Conservation (phyloP, 1,140 invertebrate species). For the Pseudoatta argentina region DNA sequence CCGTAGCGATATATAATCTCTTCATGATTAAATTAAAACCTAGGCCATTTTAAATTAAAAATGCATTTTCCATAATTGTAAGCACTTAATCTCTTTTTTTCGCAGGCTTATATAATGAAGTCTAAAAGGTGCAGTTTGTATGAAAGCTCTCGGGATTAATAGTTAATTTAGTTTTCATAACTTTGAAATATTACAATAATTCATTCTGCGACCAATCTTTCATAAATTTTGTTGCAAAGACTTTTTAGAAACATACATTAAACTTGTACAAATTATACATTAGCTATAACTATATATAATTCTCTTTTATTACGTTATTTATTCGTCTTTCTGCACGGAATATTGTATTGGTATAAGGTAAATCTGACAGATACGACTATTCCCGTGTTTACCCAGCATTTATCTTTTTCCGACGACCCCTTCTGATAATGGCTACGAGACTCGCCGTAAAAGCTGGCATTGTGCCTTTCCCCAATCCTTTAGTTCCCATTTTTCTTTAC, state of each 20-base stretch:
- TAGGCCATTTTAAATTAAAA: background rate
- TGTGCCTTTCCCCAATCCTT: conserved; percentile 42
- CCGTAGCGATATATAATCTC: background rate
- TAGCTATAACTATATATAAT: background rate
- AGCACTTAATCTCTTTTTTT: background rate
- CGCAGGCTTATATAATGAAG: background rate
- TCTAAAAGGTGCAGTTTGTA: background rate
- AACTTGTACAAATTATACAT: background rate
- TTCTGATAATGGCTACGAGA: conserved; percentile 34
- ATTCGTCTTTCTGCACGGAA: background rate
- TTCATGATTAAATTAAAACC: background rate
- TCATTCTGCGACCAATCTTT: background rate
- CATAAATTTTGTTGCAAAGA: background rate
- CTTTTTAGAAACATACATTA: background rate
- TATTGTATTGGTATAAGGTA: background rate
- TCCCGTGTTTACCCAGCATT: conserved; percentile 42
- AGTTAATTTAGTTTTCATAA: background rate
- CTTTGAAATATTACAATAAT: background rate
- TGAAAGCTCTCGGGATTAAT: background rate
- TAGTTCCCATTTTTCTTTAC: conserved; percentile 35
- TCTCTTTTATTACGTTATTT: background rate
- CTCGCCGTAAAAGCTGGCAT: conserved; percentile 43
- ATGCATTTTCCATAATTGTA: conserved; percentile 3
- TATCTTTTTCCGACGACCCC: conserved; percentile 52
- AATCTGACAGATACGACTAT: conserved; percentile 21